Base-by-base conservation (phyloP, 2,113 vertebrate species). In the Notarius quadriscutis region DNA sequence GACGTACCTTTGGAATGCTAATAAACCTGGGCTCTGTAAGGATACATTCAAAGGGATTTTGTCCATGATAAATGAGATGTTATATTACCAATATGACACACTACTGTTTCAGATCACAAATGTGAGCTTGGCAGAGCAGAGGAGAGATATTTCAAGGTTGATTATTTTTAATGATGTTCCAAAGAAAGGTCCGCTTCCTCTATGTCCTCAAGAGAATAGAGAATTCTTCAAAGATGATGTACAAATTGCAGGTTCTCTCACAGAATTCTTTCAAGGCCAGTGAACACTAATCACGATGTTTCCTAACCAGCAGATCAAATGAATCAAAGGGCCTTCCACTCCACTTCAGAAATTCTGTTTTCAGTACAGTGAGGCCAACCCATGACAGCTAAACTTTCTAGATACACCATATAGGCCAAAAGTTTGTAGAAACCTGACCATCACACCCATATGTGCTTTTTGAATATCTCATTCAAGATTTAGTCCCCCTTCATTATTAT, bases 301-400 rank as follows among this genome's bases (percentile, higher is more conserved):
- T 62, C 20, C 58, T 53, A 72, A 85, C 67, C 53, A 83, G 87
- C 79, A 71, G 87, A 67, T 79, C 50, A 51, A 88, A 55, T 41
- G 8, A 11, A 81, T 78, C 82, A 74, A 85, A 85, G 79, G 84
- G 48, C 69, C 74, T 85, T 82, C 62, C 57, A 74, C 78, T 65
- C 0, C 18, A 27, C 27, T 53, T 57, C 75, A 67, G 57, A 85
- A 85, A 81, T 81, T 20, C 83, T 30, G 25, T 85, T 85, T 82
- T 85, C 78, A 81, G 84, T 69, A 65, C 78, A 12, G 25, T 81
- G 48, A 65, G 17, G 53, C 60, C 78, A 41, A 41, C 62, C 67
- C 71, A 80, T 88, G 80, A 88, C 41, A 18, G 17, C 17, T 18
- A 83, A 81, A 80, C 51, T 84, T 30, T 80, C 83, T 60, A 60